A percentile compares a stretch with the other conserved stretches of the same genome.
phyloP scores from a whole-genome alignment of 2,797 vertebrate genomes.

The Dallia pectoralis region DNA sequence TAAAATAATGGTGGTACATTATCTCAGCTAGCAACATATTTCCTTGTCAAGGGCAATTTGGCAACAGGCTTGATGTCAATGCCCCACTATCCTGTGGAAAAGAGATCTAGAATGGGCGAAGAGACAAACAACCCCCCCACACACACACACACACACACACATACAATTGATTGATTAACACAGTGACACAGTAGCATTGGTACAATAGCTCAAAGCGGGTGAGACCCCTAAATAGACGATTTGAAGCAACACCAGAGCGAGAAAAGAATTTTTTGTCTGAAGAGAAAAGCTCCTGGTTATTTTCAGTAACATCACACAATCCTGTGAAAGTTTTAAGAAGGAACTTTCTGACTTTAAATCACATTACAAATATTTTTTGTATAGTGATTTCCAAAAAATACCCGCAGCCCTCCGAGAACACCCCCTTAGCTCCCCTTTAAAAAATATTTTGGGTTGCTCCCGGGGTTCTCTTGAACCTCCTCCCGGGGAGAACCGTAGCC shows the following conservation, averaged over 20 bases:
- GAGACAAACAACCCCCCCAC: slow-evolving; percentile 50
- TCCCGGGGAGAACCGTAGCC: too few species aligned
- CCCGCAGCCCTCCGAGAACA: too few species aligned
- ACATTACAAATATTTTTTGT: not conserved
- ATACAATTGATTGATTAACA: slow-evolving; percentile 77
- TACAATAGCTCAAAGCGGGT: slow-evolving; percentile 74
- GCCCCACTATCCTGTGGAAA: slow-evolving; percentile 63
- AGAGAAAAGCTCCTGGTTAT: slow-evolving; percentile 48
- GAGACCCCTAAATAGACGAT: slow-evolving; percentile 74
- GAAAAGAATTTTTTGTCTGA: slow-evolving; percentile 66
- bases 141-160: slow-evolving; percentile 40
- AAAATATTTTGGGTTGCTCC: too few species aligned
- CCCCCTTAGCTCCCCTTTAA: too few species aligned
- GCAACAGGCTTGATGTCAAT: slow-evolving; percentile 72
- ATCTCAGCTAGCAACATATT: slow-evolving; percentile 74
- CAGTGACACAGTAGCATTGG: slow-evolving; percentile 76
- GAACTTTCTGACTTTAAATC: slow-evolving; percentile 11
- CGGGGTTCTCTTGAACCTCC: too few species aligned
- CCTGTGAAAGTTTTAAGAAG: slow-evolving; percentile 11
- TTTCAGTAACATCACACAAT: slow-evolving; percentile 51
- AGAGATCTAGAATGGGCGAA: slow-evolving; percentile 35
- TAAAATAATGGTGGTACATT: slow-evolving; percentile 68
- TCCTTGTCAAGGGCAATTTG: slow-evolving; percentile 74
- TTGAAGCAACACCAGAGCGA: slow-evolving; percentile 61
- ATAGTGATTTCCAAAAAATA: too few species aligned